Evolutionary conservation across 2,797 vertebrate species (phyloP), one percentile per base, ranked within the genome.

Genomic region (Micromesistius poutassou): DNA sequence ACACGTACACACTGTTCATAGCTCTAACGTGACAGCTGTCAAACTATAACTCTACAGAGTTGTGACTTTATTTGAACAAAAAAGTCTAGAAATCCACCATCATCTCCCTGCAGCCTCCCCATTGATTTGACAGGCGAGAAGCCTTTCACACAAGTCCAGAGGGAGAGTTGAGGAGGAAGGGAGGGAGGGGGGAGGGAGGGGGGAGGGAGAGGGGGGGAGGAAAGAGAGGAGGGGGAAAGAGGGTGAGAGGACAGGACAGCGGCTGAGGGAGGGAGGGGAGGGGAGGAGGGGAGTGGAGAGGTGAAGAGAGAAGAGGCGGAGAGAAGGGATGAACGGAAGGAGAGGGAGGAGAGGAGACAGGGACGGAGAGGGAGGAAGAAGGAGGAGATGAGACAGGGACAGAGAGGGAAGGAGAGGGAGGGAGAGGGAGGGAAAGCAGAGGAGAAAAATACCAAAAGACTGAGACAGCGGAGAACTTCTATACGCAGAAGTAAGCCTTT

Each of bases 401-500:
- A 79, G 75, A 71, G 66, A 79, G 79, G 68, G 71, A 55, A 10
- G 74, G 84, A 85, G 19, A 19, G 62, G 14, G 22, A 28, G 76
- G 79, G 75, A 73, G 66, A 79, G 79, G 68, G 71, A 55, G 12
- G 74, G 84, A 85, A 87, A 82, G 81, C 81, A 83, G 72, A 74
- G 79, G 35, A 62, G 55, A 8, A 62, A 62, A 25, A 62, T 62
- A 62, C 62, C 62, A 68, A 68, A 28, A 28, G 25, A 68, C 14
- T 4, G 62, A 75, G 78, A 88, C 7, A 72, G 74, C 81, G 77
- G 55, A 68, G 4, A 28, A 68, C 77, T 86, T 74, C 79, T 84
- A 80, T 31, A 76, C 80, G 78, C 62, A 71, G 74, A 74, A n/a
- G 75, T 77, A 66, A 35, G 78, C 62, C 84, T 50, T 82, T 85